Percentiles rank a stretch among this genome's conserved stretches.
Evolutionary conservation across 2,888 invertebrate species (phyloP).

Genomic region (Ganaspis brasiliensis): DNA sequence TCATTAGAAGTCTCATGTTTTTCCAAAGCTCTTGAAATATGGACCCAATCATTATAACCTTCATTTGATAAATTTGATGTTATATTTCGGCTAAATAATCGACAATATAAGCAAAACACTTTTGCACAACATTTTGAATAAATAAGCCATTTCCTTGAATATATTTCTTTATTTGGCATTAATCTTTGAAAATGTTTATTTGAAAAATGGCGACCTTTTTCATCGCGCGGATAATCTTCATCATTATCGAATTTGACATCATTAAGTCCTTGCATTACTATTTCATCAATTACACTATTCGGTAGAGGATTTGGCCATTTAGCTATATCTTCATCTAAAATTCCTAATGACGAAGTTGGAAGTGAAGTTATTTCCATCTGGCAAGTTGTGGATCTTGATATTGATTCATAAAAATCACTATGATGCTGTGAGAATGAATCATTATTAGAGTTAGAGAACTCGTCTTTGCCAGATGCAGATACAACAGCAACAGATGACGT

Average conservation of each 20-base stretch:
- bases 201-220: background rate
- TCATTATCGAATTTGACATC: background rate
- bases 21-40: background rate
- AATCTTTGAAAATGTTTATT: background rate
- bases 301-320: background rate
- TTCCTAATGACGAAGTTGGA: background rate
- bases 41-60: background rate
- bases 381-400: background rate
- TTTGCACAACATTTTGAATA: background rate
- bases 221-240: background rate
- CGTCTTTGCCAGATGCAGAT: background rate
- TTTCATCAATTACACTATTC: background rate
- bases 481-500: background rate
- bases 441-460: background rate
- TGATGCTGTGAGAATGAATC: background rate
- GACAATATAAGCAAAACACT: background rate
- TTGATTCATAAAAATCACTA: background rate
- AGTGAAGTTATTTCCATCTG: background rate
- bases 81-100: background rate
- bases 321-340: background rate
- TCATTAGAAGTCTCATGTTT: background rate
- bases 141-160: background rate
- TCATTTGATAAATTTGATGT: background rate
- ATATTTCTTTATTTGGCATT: background rate
- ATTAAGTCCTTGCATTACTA: background rate